phyloP scores from a whole-genome alignment of 2,113 vertebrate genomes.

The Tachuris rubrigastra region DNA sequence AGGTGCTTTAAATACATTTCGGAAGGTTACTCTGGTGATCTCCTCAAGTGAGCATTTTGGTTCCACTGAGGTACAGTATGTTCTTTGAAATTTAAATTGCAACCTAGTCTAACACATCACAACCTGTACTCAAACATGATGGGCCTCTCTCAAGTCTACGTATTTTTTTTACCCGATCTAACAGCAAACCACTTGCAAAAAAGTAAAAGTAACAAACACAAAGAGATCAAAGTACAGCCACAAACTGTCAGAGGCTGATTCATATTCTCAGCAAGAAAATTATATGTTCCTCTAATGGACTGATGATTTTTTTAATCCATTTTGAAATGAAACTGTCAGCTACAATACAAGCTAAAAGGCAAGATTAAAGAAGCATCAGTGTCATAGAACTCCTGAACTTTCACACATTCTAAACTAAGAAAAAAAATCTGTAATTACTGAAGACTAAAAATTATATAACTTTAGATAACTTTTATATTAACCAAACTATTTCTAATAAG shows the following conservation, averaged over 20 bases:
- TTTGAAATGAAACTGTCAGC: not conserved
- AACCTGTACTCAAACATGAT: not conserved
- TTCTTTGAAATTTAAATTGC: slow-evolving; percentile 50
- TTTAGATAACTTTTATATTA: not conserved
- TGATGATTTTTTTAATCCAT: not conserved
- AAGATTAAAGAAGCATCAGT: not conserved
- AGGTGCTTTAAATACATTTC: not conserved
- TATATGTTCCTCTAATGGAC: not conserved
- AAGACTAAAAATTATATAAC: not conserved
- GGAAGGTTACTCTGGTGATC: not conserved
- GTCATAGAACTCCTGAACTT: not conserved
- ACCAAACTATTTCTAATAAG: not conserved
- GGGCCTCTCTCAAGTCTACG: not conserved
- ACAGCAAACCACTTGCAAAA: slow-evolving; percentile 12
- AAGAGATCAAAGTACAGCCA: slow-evolving; percentile 49
- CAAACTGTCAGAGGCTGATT: not conserved
- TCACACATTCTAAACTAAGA: not conserved
- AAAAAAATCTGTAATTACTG: not conserved
- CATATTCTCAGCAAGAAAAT: not conserved
- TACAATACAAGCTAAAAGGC: not conserved
- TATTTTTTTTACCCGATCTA: not conserved
- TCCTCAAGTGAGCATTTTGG: not conserved
- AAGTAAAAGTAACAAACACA: not conserved
- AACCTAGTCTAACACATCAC: not conserved
- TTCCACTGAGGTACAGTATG: not conserved